Evolutionary conservation across 2,113 vertebrate species (phyloP).

Genomic region (Hippolais icterina): DNA sequence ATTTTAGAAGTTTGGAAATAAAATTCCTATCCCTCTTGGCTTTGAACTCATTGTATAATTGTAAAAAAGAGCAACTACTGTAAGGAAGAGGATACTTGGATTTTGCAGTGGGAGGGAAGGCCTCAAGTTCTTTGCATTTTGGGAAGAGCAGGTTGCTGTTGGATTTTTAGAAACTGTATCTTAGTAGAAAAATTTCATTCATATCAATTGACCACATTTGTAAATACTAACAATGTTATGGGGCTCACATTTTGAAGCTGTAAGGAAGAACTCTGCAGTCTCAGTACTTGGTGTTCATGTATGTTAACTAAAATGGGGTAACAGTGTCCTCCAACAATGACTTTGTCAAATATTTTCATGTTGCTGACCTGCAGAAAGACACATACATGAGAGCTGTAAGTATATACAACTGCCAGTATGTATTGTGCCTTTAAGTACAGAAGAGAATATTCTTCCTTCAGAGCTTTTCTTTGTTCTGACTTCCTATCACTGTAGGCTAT

Average conservation of each 20-base stretch:
- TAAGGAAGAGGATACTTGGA: neutral
- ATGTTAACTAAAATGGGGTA: neutral
- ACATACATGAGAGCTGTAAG: neutral
- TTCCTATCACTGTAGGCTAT: neutral
- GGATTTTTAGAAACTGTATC: neutral
- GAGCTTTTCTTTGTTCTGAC: neutral
- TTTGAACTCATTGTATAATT: conserved; percentile 29
- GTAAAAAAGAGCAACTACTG: neutral
- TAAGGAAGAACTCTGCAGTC: neutral
- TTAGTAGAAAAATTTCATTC: neutral
- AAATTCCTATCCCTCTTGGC: conserved; percentile 48
- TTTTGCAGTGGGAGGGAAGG: neutral
- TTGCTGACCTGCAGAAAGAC: neutral
- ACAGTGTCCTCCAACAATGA: neutral
- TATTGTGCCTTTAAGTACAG: neutral
- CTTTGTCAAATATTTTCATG: neutral
- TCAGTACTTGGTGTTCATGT: neutral
- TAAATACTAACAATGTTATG: neutral
- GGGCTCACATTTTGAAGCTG: neutral
- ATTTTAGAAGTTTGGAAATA: conserved; percentile 71
- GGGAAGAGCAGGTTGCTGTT: neutral
- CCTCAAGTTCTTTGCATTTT: neutral
- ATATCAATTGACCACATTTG: neutral
- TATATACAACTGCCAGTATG: neutral
- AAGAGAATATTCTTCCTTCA: neutral